These are phyloP conservation scores for Coremacera marginata DNA, from an alignment of 2,888 invertebrate genomes.

Conservation along the genomic window DNA sequence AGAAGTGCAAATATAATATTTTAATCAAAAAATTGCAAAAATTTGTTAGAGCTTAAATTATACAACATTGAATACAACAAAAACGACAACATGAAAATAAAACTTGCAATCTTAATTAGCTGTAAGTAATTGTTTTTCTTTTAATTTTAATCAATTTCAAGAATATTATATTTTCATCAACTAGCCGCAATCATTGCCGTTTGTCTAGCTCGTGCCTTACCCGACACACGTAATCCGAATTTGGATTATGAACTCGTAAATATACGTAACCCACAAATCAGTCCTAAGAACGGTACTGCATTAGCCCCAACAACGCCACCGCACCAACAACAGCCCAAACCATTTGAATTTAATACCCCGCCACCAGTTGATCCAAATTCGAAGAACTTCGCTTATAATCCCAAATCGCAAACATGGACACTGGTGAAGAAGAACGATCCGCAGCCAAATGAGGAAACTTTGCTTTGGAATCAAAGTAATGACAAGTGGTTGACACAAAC, in stretches of 20 bases:
- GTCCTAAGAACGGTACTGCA: not conserved
- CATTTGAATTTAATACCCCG: constrained; percentile 51
- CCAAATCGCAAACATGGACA: constrained; percentile 58
- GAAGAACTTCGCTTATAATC: constrained; percentile 61
- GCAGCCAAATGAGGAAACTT: constrained; percentile 54
- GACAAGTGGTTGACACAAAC: constrained; percentile 64
- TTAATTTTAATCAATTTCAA: not conserved
- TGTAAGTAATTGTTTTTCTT: constrained; percentile 3
- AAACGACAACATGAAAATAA: not conserved
- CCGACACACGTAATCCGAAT: constrained; percentile 55
- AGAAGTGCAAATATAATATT: not conserved
- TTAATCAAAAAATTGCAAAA: not conserved
- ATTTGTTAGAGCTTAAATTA: not conserved
- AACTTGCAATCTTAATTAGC: not conserved
- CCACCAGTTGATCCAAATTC: constrained; percentile 55
- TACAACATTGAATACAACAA: not conserved
- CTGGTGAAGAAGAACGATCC: constrained; percentile 55
- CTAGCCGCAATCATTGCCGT: constrained; percentile 6
- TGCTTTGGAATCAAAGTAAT: constrained; percentile 65
- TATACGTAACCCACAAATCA: constrained; percentile 45
- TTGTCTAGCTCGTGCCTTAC: constrained; percentile 18
- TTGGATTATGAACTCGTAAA: constrained; percentile 64
- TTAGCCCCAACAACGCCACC: constrained; percentile 55
- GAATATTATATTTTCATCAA: not conserved
- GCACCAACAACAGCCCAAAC: constrained; percentile 38